Base-by-base conservation (phyloP, 92 coral and sea anemone genomes). In the Palythoa heliodiscus region DNA sequence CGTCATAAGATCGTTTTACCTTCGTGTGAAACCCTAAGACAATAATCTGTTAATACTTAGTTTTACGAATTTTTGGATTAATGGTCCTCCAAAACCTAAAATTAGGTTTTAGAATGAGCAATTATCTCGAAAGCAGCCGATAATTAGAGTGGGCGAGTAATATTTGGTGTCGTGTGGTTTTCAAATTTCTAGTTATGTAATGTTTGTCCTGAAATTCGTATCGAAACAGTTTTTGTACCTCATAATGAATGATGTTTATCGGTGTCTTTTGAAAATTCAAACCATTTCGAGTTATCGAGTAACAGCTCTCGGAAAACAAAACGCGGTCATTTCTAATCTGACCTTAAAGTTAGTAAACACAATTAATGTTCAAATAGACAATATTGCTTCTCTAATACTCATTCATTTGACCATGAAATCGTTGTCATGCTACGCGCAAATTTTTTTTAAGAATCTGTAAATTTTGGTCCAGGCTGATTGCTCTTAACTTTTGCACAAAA, bases 11-110 rank as follows among this genome's bases (percentile, higher is more conserved):
- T 69, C 20, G 19, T 37, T 70, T 38, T 38, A 24, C 66, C 47
- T 87, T 87, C 88, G 93, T 88, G 93, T 90, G 93, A 87, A 90
- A 50, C 54, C 20, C 4, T 23, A 12, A 16, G 16, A 16, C 23
- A 23, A 80, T 92, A 93, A 92, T 92, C 97, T 86, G 71, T 53
- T 85, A 93, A 89, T 88, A 50, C 90, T 86, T 43, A 52, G 74
- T 88, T 85, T 86, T 89, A 91, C 86, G 89, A 89, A 87, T 69
- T 24, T 43, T 25, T 73, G 94, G 97, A 93, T 93, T 93, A 93
- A 55, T n/a, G 57, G 20, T 43, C 22, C 58, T 47, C 60, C 37
- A 63, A 80, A 61, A 64, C 16, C 60, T 80, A 80, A 47, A 66
- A 66, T 80, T 64, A 80, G 74, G 12, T 23, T 43, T 43, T 79